phyloP scores from a whole-genome alignment of 2,797 vertebrate species.

The Macroramphosus scolopax region DNA sequence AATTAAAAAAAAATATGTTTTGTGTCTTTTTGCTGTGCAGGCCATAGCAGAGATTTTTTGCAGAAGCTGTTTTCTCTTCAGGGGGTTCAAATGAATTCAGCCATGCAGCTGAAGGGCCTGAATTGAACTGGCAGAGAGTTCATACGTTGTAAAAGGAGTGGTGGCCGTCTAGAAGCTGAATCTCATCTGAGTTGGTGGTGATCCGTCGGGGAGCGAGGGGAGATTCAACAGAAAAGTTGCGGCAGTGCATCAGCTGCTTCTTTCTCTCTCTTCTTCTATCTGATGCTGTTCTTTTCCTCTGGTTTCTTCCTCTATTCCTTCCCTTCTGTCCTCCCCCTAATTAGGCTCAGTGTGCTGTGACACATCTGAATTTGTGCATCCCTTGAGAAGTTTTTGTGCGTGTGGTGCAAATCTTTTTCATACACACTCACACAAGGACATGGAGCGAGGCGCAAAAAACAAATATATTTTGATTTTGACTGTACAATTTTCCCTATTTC shows the following conservation, averaged over 20 bases:
- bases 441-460: no score
- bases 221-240: constrained; percentile 30
- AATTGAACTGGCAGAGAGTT: constrained; percentile 15
- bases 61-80: constrained; percentile 21
- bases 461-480: no score
- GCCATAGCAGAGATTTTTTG: constrained; percentile 26
- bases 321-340: constrained; percentile 53
- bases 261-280: constrained; percentile 10
- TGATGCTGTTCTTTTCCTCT: constrained; percentile 4
- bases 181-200: constrained; percentile 10
- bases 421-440: not conserved
- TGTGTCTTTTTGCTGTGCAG: constrained; percentile 5
- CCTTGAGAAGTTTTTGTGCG: constrained; percentile 36
- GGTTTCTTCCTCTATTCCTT: constrained; percentile 5
- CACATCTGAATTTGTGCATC: constrained; percentile 48
- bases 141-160: constrained; percentile 5
- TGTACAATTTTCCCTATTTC: no score
- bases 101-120: constrained; percentile 23
- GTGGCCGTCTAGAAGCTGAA: constrained; percentile 16
- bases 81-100: constrained; percentile 36
- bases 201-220: constrained; percentile 12
- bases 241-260: constrained; percentile 21
- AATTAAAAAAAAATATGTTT: constrained; percentile 20
- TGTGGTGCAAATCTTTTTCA: not conserved
- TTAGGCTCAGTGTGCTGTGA: constrained; percentile 66